These are phyloP conservation scores for Cephus cinctus DNA, from an alignment of 1,140 invertebrate genomes.

Conservation along the genomic window DNA sequence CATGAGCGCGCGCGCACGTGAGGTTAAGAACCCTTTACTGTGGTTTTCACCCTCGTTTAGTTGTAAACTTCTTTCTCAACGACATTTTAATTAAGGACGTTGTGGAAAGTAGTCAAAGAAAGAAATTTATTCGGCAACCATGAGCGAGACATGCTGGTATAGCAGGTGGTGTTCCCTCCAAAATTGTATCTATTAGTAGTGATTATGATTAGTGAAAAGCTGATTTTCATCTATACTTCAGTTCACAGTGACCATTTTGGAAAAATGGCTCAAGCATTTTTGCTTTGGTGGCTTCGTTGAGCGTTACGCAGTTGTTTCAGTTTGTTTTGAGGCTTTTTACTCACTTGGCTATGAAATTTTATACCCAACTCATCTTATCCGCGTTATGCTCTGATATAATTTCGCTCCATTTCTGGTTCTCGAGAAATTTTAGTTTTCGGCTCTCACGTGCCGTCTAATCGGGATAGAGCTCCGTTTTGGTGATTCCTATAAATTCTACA, in stretches of 20 bases:
- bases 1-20: conserved; percentile 19
- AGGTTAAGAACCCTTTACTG: conserved; percentile 33
- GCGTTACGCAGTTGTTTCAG: neutral
- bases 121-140: neutral
- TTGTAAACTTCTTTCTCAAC: no score
- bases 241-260: neutral
- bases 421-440: no score
- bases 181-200: neutral
- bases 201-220: neutral
- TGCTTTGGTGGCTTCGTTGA: neutral
- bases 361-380: neutral
- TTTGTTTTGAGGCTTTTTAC: neutral
- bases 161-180: conserved; percentile 24
- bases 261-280: neutral
- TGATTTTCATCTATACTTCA: neutral
- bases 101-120: no score
- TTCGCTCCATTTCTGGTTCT: no score
- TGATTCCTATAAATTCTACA: no score
- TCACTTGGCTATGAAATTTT: neutral
- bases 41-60: no score
- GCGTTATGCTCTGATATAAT: no score
- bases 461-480: no score
- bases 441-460: no score
- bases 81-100: no score
- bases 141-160: conserved; percentile 25